Base-by-base conservation (phyloP, 2,113 vertebrate genomes). In the Leptobrachium ailaonicum region DNA sequence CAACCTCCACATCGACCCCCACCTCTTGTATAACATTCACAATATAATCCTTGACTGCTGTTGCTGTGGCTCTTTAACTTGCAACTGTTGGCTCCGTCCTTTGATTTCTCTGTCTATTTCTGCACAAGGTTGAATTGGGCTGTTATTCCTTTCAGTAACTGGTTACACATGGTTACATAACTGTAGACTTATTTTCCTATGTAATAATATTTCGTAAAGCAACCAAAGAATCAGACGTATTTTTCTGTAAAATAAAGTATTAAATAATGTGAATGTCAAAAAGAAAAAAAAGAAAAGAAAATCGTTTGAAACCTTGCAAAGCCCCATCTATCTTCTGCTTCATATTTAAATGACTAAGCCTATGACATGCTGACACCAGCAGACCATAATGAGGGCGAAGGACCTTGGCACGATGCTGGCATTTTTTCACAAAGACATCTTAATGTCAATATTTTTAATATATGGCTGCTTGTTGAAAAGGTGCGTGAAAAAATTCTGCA, bases 341-440 rank as follows among this genome's bases (percentile, higher is more conserved):
- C 47, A 53, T 13, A 12, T 3, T 67, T 50, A 76, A 42, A 40
- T 54, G 47, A 53, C 45, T 53, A 47, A 66, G 40, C 9, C 66
- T 67, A 13, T 69, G 13, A 45, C 41, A 41, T 71, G 76, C 69
- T 72, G 56, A 79, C 66, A 77, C 32, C 45, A 64, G 60, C 45
- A 44, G 10, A 44, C 44, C 42, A 68, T 73, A 45, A 73, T 13
- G 44, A 41, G 9, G n/a, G 41, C 62, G 66, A 44, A 41, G 66
- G 47, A 73, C 62, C 13, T 56, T 73, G 45, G 20, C 13, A 64
- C 54, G 20, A 41, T 53, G 32, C 42, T 32, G 41, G 58, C 32
- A 41, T 42, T 6, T 79, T 41, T 73, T 73, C 78, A 67, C 63
- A 73, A 67, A 56, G 50, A 66, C 62, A 73, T 58, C 54, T 80